Base-by-base conservation (phyloP, 1,140 invertebrate species). In the Brachionus angularis region DNA sequence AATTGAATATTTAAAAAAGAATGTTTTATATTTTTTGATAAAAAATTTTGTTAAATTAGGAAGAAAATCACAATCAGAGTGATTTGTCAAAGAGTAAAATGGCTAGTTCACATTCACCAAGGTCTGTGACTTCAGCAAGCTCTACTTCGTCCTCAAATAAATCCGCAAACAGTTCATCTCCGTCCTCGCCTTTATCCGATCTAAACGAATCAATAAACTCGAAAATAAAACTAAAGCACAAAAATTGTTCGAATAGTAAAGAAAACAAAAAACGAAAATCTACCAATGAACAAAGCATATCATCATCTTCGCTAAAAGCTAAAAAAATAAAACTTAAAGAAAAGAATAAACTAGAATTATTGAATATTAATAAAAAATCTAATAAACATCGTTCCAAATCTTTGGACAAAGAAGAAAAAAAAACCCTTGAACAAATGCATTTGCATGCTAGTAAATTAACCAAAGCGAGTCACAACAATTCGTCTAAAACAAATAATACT, bases 351-450 rank as follows among this genome's bases (percentile, higher is more conserved):
- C 33, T 23, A 58, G 25, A 39, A 1, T 58, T 10, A 14, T 39
- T 8, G 39, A 58, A 58, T 16, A 58, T 25, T 18, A 18, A 14
- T 39, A 55, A 55, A 55, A 58, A 39, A 34, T n/a, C n/a, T n/a
- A n/a, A 58, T 5, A 58, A 34, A 58, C 33, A 46, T 7, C 21
- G 62, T 27, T 67, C 62, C 0, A 67, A 67, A 16, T 67, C 62
- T 16, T 50, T 67, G 62, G 62, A 67, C 16, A 67, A 67, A 23
- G 23, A 47, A 27, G 62, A 67, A 36, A 67, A 46, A 36, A 67
- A 33, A 29, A 67, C 62, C 2, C 29, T 67, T 7, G 62, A 67
- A 34, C 33, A 67, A 67, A 67, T 67, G 62, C 62, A 50, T 33
- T 25, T 29, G 8, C 62, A 67, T 25, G 62, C 36, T 16, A 67